Conservation (phyloP, 2,797 vertebrate genomes). For the Gambusia yucatana region DNA sequence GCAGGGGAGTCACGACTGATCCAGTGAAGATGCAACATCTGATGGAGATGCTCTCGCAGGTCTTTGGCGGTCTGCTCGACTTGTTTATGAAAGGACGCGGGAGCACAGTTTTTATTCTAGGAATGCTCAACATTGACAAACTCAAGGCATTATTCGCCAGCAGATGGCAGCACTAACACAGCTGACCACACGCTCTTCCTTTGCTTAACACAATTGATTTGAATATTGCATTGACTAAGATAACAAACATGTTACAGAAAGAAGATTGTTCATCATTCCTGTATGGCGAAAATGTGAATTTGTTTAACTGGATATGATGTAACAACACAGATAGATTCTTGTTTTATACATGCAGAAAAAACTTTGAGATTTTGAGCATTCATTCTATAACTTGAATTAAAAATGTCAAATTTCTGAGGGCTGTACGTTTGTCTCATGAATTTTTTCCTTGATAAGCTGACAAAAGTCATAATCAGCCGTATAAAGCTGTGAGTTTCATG, state of each 20-base stretch:
- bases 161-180: conserved; percentile 64
- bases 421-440: background rate
- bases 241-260: conserved; percentile 20
- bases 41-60: conserved; percentile 21
- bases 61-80: conserved; percentile 21
- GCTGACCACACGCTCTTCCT: background rate
- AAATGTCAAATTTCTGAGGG: background rate
- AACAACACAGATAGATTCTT: background rate
- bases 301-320: background rate
- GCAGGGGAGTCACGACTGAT: conserved; percentile 38
- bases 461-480: background rate
- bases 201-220: background rate
- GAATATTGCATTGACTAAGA: background rate
- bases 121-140: background rate
- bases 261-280: background rate
- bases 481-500: background rate
- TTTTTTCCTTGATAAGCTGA: background rate
- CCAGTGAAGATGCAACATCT: conserved; percentile 53
- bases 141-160: conserved; percentile 24
- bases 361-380: background rate
- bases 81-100: conserved; percentile 22
- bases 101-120: background rate
- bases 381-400: conserved; percentile 5
- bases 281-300: background rate
- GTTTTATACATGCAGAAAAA: background rate